Percentiles rank a stretch among this genome's conserved stretches.
phyloP scores from a whole-genome alignment of 2,113 vertebrate genomes.

The Felis catus region DNA sequence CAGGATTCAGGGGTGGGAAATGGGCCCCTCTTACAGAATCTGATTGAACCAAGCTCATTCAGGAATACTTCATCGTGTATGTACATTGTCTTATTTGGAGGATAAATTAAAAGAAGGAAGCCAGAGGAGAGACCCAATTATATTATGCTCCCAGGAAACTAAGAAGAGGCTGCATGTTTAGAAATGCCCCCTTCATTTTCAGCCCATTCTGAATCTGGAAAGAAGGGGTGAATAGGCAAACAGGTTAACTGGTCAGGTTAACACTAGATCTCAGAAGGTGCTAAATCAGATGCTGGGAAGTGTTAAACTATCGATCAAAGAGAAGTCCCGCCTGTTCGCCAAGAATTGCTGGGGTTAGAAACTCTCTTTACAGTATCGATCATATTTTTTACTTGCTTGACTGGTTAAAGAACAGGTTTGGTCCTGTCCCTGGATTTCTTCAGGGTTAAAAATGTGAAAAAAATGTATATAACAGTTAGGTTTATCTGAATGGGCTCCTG shows the following conservation, averaged over 20 bases:
- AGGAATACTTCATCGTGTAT: not conserved
- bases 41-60: not conserved
- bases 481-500: slow-evolving; percentile 56
- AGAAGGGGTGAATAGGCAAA: not conserved
- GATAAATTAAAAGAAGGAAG: slow-evolving; percentile 33
- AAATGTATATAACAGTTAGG: slow-evolving; percentile 56
- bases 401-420: slow-evolving; percentile 80
- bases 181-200: not conserved
- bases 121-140: not conserved
- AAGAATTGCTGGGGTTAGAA: slow-evolving; percentile 41
- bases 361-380: slow-evolving; percentile 62
- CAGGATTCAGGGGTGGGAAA: not conserved
- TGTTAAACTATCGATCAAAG: slow-evolving; percentile 11
- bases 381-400: slow-evolving; percentile 66
- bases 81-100: not conserved
- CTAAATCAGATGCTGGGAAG: not conserved
- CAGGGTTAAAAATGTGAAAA: slow-evolving; percentile 75
- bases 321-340: not conserved
- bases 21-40: not conserved
- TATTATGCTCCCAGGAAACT: not conserved
- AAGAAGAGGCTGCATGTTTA: not conserved
- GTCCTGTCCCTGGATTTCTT: slow-evolving; percentile 77
- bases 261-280: not conserved
- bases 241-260: not conserved
- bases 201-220: not conserved